Conservation (phyloP, 2,797 vertebrate genomes). For the Sebastes melanostomus region DNA sequence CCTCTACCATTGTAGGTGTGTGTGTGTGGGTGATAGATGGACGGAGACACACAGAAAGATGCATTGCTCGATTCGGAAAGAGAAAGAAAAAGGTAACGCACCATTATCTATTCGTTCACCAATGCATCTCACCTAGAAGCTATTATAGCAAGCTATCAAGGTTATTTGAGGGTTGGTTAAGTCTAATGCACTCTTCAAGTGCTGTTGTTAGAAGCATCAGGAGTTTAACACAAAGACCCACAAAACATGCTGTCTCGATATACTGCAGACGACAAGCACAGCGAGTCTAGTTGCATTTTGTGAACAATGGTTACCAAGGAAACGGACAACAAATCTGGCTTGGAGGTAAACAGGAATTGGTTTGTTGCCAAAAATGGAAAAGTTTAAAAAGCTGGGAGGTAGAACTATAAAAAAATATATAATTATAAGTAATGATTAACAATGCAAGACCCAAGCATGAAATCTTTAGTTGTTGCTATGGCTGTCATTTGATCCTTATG, state of each 20-base stretch:
- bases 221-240: conserved; percentile 13
- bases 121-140: neutral
- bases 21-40: conserved; percentile 17
- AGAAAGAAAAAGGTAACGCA: neutral
- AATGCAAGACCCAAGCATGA: neutral
- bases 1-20: conserved; percentile 12
- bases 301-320: conserved; percentile 27
- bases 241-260: conserved; percentile 4
- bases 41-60: conserved; percentile 6
- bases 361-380: neutral
- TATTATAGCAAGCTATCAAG: conserved; percentile 4
- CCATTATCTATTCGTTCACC: neutral
- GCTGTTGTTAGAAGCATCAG: neutral
- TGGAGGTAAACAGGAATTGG: neutral
- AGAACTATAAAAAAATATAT: neutral
- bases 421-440: neutral
- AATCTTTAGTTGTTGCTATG: neutral
- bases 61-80: neutral
- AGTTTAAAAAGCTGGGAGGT: neutral
- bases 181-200: conserved; percentile 8
- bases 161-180: neutral
- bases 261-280: neutral
- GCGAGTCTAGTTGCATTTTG: neutral
- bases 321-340: neutral
- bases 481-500: neutral